Evolutionary conservation across 37 sponge, comb jelly and placozoan species (phyloP).

Genomic region (Petrosia ficiformis): DNA sequence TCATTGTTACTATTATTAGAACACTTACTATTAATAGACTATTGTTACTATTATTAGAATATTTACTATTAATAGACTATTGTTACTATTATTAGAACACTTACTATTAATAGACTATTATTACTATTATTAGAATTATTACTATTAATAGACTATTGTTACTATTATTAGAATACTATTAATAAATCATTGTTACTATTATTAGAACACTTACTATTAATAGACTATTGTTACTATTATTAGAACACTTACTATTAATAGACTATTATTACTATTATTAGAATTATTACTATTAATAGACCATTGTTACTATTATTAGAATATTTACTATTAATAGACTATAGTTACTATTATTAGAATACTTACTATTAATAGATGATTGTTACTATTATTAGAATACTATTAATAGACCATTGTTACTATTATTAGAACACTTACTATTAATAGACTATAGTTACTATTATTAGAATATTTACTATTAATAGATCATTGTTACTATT

Average conservation of each 20-base stretch:
- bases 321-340: background rate
- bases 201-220: background rate
- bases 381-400: background rate
- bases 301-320: background rate
- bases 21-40: background rate
- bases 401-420: background rate
- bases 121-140: background rate
- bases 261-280: no score
- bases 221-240: background rate
- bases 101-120: background rate
- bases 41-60: background rate
- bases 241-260: background rate
- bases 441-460: background rate
- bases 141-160: background rate
- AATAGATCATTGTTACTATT: no score
- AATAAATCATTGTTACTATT: background rate
- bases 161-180: background rate
- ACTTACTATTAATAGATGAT: background rate
- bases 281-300: background rate
- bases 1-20: constrained; percentile 6
- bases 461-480: background rate
- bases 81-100: no score
- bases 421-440: constrained; percentile 1
- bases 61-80: no score
- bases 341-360: no score